These are phyloP conservation scores for Phainopepla nitens DNA, from an alignment of 2,113 vertebrate species.

Conservation along the genomic window DNA sequence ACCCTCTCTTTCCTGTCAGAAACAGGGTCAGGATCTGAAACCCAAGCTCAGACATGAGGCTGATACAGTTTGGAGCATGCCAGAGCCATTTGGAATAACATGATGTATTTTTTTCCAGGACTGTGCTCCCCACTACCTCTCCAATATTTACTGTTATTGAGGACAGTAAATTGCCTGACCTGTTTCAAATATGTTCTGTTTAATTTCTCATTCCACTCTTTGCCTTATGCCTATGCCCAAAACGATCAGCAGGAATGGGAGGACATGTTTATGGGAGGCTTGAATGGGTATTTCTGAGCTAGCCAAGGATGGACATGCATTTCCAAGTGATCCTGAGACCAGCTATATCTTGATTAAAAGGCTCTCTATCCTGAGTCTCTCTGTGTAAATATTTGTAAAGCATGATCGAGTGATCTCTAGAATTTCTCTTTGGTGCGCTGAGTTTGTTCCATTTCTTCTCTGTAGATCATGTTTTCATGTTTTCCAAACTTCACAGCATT, in stretches of 20 bases:
- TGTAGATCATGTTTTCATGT: slow-evolving; percentile 59
- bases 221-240: slow-evolving; percentile 24
- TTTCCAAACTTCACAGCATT: slow-evolving; percentile 42
- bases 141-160: slow-evolving; percentile 51
- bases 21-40: slow-evolving; percentile 45
- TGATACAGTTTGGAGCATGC: slow-evolving; percentile 29
- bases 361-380: slow-evolving; percentile 41
- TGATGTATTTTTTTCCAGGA: slow-evolving; percentile 48
- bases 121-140: neutral
- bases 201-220: slow-evolving; percentile 41
- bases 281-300: slow-evolving; percentile 50
- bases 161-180: slow-evolving; percentile 41
- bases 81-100: slow-evolving; percentile 48
- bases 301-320: slow-evolving; percentile 41
- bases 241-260: neutral
- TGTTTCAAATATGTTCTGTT: neutral
- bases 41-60: slow-evolving; percentile 18
- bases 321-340: slow-evolving; percentile 67
- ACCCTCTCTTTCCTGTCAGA: slow-evolving; percentile 31
- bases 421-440: slow-evolving; percentile 52
- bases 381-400: slow-evolving; percentile 58
- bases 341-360: slow-evolving; percentile 47
- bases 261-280: slow-evolving; percentile 13
- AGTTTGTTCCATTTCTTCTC: slow-evolving; percentile 45
- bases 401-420: slow-evolving; percentile 36